Evolutionary conservation across 1,140 invertebrate genomes (phyloP), one percentile per base, ranked within the genome.

Genomic region (Batillaria attramentaria): DNA sequence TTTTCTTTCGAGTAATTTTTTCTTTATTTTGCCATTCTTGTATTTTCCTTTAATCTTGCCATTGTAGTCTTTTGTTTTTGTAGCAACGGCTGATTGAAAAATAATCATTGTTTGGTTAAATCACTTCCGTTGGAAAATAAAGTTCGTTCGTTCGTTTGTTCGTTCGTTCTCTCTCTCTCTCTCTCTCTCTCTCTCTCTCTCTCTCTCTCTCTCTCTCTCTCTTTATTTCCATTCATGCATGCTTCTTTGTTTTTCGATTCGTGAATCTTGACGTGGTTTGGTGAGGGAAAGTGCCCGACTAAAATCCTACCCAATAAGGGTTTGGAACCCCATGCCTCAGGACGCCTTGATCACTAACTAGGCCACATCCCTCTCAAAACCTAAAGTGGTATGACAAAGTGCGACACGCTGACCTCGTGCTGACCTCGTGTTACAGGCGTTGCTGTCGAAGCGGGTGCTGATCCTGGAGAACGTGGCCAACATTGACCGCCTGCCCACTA

Each of bases 391-490:
- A 3, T 18, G 0, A 62, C 33, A n/a, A 62, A 10, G 10, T 24
- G 10, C 46, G 10, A 10, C 46, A 10, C 46, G 10, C 46, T 24
- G 10, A 10, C 46, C 46, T 24, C 46, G 10, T 24, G 10, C 46
- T 24, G 10, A 10, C 46, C 46, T 24, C 46, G 10, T 24, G 24
- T 50, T 41, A 13, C 70, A 72, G 70, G 31, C 37, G 31, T 28
- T 72, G 43, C 70, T 72, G 42, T 28, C 24, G 31, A 68, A 79
- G 31, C 77, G 80, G 42, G 80, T 84, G 28, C 74, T 76, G 31
- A 82, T 81, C 6, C 37, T 83, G 3, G 84, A 86, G 62, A 84
- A 84, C 60, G 84, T 84, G 13, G 83, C 79, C 3, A 80, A 81
- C 37, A 57, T 83, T 10, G 78, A 83, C 10, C 18, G 31, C 5